Conservation (phyloP, 2,888 invertebrate genomes). For the Syrphus vitripennis region DNA sequence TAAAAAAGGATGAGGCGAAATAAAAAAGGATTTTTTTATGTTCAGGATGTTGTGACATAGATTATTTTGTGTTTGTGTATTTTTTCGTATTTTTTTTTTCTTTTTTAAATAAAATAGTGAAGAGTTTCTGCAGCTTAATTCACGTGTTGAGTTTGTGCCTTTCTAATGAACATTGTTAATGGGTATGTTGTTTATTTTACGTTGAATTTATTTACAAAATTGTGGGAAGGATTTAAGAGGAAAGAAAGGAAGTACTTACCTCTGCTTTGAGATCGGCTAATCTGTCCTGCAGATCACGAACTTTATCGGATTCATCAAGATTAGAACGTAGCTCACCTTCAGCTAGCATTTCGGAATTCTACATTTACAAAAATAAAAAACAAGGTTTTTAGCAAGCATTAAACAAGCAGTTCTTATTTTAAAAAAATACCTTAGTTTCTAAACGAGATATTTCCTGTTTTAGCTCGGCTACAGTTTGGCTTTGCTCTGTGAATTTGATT, state of each 20-base stretch:
- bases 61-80: conserved; percentile 17
- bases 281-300: conserved; percentile 94
- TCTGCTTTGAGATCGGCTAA: conserved; percentile 96
- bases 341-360: conserved; percentile 97
- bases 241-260: conserved; percentile 83
- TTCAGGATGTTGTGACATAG: conserved; percentile 29
- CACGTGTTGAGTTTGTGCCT: conserved; percentile 54
- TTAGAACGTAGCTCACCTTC: conserved; percentile 95
- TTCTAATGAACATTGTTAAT: conserved; percentile 64
- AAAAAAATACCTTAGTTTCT: conserved; percentile 89
- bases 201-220: conserved; percentile 63
- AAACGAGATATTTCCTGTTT: conserved; percentile 96
- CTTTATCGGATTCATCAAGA: conserved; percentile 92
- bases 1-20: conserved; percentile 16
- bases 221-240: conserved; percentile 34
- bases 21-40: neutral
- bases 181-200: conserved; percentile 42
- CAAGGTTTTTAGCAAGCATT: neutral
- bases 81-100: neutral
- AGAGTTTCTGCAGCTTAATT: conserved; percentile 41
- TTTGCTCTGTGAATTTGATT: conserved; percentile 96
- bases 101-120: conserved; percentile 36
- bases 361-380: neutral
- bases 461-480: conserved; percentile 95
- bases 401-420: neutral